Conservation (phyloP, 2,888 invertebrate species). For the Melieria crassipennis region DNA sequence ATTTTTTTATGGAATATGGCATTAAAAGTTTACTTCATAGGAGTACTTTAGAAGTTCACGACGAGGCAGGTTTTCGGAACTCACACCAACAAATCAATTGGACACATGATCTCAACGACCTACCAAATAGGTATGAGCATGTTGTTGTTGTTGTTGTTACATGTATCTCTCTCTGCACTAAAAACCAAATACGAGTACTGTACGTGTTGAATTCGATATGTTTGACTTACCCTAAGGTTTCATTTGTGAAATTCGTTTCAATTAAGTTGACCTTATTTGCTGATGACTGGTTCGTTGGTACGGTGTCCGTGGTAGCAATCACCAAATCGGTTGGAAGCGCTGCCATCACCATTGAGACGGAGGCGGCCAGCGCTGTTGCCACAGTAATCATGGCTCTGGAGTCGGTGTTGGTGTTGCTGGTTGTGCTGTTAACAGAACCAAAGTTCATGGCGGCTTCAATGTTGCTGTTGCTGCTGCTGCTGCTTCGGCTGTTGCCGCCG, state of each 20-base stretch:
- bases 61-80: too few relatives aligned
- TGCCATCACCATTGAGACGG: slow-evolving; percentile 28
- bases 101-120: too few relatives aligned
- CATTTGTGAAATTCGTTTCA: slow-evolving; percentile 37
- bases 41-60: too few relatives aligned
- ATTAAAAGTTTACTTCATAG: too few relatives aligned
- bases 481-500: slow-evolving; percentile 1
- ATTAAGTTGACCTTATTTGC: slow-evolving; percentile 21
- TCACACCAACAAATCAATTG: too few relatives aligned
- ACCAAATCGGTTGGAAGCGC: slow-evolving; percentile 24
- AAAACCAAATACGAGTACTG: too few relatives aligned
- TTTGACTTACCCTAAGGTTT: slow-evolving; percentile 35
- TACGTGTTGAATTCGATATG: too few relatives aligned
- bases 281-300: slow-evolving; percentile 20
- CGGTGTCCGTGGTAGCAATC: background rate
- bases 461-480: background rate
- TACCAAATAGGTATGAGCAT: too few relatives aligned
- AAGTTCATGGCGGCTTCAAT: background rate
- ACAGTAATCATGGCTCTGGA: slow-evolving; percentile 24
- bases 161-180: too few relatives aligned
- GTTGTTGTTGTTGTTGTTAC: too few relatives aligned
- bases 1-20: too few relatives aligned
- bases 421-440: slow-evolving; percentile 8
- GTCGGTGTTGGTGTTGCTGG: slow-evolving; percentile 9
- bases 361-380: slow-evolving; percentile 30